phyloP scores from a whole-genome alignment of 2,888 invertebrate genomes.

The Tryphoninae sp. region DNA sequence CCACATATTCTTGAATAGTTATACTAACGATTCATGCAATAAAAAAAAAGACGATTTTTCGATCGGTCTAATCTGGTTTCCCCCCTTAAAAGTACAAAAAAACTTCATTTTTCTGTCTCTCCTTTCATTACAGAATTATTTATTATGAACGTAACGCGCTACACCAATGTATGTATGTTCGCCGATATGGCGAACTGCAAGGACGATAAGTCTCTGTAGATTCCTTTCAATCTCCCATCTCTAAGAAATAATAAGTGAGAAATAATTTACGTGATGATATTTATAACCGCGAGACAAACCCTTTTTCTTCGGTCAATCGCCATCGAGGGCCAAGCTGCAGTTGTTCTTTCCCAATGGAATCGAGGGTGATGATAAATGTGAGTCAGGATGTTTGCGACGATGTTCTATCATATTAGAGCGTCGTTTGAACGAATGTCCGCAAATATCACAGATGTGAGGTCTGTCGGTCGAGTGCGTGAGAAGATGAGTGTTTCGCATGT shows the following conservation, averaged over 20 bases:
- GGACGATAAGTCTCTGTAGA: neutral
- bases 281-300: neutral
- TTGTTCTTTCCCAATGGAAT: conserved; percentile 65
- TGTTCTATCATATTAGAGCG: conserved; percentile 70
- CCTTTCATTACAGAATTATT: neutral
- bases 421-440: conserved; percentile 71
- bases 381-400: conserved; percentile 70
- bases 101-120: neutral
- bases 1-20: no score
- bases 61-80: no score
- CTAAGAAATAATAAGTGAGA: neutral
- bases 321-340: neutral
- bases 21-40: no score
- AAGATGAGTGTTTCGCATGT: conserved; percentile 70
- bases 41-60: no score
- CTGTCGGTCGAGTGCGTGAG: conserved; percentile 70
- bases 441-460: conserved; percentile 72
- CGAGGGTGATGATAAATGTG: conserved; percentile 68
- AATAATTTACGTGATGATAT: neutral
- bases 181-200: neutral
- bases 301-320: conserved; percentile 1
- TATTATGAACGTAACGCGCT: neutral
- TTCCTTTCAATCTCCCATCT: neutral
- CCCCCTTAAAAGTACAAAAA: neutral
- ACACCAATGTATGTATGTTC: neutral